Percentiles rank a stretch among this genome's conserved stretches.
Conservation (phyloP, 2,113 vertebrate species). For the Galemys pyrenaicus region DNA sequence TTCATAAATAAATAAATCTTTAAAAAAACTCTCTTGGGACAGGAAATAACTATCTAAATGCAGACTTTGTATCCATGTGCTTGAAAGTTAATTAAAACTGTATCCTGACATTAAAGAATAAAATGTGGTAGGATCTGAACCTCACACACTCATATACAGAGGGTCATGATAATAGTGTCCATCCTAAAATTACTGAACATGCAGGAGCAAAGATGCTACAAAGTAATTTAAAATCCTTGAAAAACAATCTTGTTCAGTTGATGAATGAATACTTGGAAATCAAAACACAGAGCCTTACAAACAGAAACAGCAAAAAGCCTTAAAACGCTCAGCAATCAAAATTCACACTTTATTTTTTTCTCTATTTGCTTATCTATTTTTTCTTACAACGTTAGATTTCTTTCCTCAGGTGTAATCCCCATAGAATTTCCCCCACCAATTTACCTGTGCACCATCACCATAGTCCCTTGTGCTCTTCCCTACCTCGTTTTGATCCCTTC, state of each 20-base stretch:
- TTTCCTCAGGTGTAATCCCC: too few species aligned
- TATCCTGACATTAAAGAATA: not conserved
- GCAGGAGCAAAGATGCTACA: conserved; percentile 7
- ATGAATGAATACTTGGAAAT: conserved; percentile 28
- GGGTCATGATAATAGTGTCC: not conserved
- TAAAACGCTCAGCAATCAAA: not conserved
- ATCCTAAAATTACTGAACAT: not conserved
- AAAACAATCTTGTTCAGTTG: conserved; percentile 30
- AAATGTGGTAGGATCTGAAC: not conserved
- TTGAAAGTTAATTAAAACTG: conserved; percentile 39
- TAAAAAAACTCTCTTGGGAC: not conserved
- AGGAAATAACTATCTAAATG: not conserved
- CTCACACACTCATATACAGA: not conserved
- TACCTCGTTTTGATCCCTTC: too few species aligned
- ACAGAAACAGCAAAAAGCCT: not conserved
- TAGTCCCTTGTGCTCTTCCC: too few species aligned
- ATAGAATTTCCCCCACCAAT: too few species aligned
- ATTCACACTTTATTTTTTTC: too few species aligned
- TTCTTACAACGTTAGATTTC: too few species aligned
- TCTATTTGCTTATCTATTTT: too few species aligned
- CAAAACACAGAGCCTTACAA: not conserved
- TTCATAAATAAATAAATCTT: too few species aligned
- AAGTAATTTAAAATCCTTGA: conserved; percentile 21
- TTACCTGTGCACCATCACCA: too few species aligned
- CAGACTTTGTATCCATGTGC: not conserved